A percentile compares a stretch with the other conserved stretches of the same genome.
phyloP scores from a whole-genome alignment of 1,140 invertebrate species.

The Drosophila aff. region DNA sequence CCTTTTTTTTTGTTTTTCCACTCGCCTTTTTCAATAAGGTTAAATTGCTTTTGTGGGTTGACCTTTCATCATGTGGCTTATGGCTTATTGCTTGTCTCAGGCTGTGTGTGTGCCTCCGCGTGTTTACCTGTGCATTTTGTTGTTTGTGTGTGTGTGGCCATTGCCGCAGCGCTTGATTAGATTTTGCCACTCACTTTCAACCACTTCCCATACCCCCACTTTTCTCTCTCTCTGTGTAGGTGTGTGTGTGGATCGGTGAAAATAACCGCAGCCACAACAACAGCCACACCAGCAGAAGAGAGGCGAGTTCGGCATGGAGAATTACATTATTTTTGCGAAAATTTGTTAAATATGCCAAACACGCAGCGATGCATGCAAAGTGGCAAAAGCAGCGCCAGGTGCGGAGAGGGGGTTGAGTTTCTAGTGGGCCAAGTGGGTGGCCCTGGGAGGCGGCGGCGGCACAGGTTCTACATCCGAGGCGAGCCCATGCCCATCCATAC shows the following conservation, averaged over 20 bases:
- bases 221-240: not conserved
- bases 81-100: slow-evolving; percentile 21
- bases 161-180: slow-evolving; percentile 81
- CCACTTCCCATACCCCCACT: slow-evolving; percentile 2
- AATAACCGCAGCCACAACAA: slow-evolving; percentile 64
- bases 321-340: slow-evolving; percentile 82
- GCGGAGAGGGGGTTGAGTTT: not conserved
- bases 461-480: slow-evolving; percentile 25
- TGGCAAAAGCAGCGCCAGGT: slow-evolving; percentile 49
- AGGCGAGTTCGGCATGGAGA: slow-evolving; percentile 21
- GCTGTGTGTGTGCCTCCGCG: not conserved
- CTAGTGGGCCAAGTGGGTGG: not conserved
- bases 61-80: slow-evolving; percentile 30
- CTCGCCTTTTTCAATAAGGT: slow-evolving; percentile 23
- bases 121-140: slow-evolving; percentile 53
- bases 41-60: slow-evolving; percentile 11
- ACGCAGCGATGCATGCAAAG: slow-evolving; percentile 82
- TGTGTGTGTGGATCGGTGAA: slow-evolving; percentile 20
- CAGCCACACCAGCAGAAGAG: slow-evolving; percentile 40
- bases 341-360: slow-evolving; percentile 83
- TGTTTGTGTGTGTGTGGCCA: slow-evolving; percentile 41
- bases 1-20: not conserved
- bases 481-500: slow-evolving; percentile 72
- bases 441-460: not conserved
- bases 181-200: slow-evolving; percentile 61